Percentiles rank a stretch among this genome's conserved stretches.
Evolutionary conservation across 2,888 invertebrate genomes (phyloP).

Genomic region (Melanargia galathea): DNA sequence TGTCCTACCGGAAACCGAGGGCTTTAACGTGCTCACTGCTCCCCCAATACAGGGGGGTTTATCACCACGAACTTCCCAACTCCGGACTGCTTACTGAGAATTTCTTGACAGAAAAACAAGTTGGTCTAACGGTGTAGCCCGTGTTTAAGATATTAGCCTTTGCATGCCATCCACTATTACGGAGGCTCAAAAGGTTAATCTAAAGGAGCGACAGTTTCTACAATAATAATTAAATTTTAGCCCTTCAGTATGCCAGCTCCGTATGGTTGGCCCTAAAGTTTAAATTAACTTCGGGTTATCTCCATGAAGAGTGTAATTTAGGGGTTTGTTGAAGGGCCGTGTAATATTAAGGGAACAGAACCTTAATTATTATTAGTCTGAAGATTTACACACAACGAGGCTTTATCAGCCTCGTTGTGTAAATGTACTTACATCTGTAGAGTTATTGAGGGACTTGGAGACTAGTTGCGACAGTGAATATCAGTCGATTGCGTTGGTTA

Average conservation of each 20-base stretch:
- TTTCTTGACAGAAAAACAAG: neutral
- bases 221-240: slow-evolving; percentile 31
- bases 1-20: too few species aligned
- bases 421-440: neutral
- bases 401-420: neutral
- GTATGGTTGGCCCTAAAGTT: slow-evolving; percentile 28
- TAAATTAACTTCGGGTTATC: slow-evolving; percentile 29
- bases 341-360: slow-evolving; percentile 8
- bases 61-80: too few species aligned
- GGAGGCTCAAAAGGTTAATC: slow-evolving; percentile 30
- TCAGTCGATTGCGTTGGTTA: too few species aligned
- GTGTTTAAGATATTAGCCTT: slow-evolving; percentile 9
- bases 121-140: neutral
- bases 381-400: too few species aligned
- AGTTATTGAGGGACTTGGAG: too few species aligned
- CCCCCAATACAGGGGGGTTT: too few species aligned
- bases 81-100: neutral
- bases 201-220: slow-evolving; percentile 24
- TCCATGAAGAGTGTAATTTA: slow-evolving; percentile 18
- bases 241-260: slow-evolving; percentile 26
- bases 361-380: slow-evolving; percentile 13
- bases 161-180: slow-evolving; percentile 26
- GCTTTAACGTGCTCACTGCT: too few species aligned
- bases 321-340: slow-evolving; percentile 11
- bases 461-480: too few species aligned